A percentile compares a stretch with the other conserved stretches of the same genome.
Conservation (phyloP, 1,140 invertebrate species). For the Hyles vespertilio region DNA sequence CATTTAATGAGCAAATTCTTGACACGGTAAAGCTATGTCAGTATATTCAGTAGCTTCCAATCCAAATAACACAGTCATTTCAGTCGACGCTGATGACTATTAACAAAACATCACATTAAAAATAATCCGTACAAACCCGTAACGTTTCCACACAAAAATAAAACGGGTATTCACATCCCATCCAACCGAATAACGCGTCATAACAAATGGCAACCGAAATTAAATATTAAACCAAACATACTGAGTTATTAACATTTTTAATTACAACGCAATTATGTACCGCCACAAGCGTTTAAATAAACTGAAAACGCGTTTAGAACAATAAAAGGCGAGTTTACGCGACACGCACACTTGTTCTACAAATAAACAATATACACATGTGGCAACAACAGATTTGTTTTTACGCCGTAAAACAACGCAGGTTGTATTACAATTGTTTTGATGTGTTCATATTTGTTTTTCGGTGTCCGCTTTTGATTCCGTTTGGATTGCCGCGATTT, state of each 20-base stretch:
- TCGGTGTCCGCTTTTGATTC: too few relatives aligned
- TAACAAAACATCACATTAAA: too few relatives aligned
- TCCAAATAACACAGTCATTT: too few relatives aligned
- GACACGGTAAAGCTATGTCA: too few relatives aligned
- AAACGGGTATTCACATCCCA: not conserved
- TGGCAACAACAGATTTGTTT: slow-evolving; percentile 5
- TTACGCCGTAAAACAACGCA: not conserved
- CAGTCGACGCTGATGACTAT: too few relatives aligned
- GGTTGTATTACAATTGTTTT: too few relatives aligned
- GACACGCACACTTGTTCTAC: slow-evolving; percentile 38
- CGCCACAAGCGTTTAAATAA: slow-evolving; percentile 29
- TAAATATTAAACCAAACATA: slow-evolving; percentile 8
- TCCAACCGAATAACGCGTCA: not conserved
- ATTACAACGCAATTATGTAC: slow-evolving; percentile 28
- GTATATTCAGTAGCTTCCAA: too few relatives aligned
- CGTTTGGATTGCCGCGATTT: too few relatives aligned
- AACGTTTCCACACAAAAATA: too few relatives aligned
- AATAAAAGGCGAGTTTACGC: slow-evolving; percentile 42
- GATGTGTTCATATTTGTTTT: too few relatives aligned
- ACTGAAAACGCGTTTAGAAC: slow-evolving; percentile 27
- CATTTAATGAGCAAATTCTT: too few relatives aligned
- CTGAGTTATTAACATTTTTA: slow-evolving; percentile 26
- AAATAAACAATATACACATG: slow-evolving; percentile 39
- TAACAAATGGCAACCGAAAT: slow-evolving; percentile 13
- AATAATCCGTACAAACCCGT: too few relatives aligned